These are phyloP conservation scores for Sebastes cheni DNA, from an alignment of 2,797 vertebrate genomes.

Conservation along the genomic window DNA sequence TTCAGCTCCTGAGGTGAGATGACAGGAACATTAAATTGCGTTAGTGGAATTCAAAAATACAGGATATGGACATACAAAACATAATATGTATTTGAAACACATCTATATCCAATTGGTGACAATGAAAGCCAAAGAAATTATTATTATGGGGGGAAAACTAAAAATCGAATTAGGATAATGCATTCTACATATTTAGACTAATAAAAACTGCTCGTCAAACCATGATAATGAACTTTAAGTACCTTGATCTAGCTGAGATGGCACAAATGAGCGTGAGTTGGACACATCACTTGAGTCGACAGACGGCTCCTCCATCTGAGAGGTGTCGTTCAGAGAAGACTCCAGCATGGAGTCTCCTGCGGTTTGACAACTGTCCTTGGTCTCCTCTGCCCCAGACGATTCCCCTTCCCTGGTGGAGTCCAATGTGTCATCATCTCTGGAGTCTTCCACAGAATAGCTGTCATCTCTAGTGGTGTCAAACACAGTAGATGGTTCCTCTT, in stretches of 20 bases:
- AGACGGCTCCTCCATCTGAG: conserved; percentile 60
- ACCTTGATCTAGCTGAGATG: conserved; percentile 77
- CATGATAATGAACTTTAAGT: not conserved
- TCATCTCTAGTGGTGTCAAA: conserved; percentile 60
- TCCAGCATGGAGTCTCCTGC: conserved; percentile 59
- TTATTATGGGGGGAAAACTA: not conserved
- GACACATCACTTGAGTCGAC: conserved; percentile 54
- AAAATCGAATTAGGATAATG: not conserved
- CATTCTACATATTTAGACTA: not conserved
- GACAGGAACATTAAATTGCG: not conserved
- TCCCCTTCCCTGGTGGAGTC: conserved; percentile 59
- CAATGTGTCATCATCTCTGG: conserved; percentile 54
- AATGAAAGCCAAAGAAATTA: not conserved
- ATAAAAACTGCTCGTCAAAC: not conserved
- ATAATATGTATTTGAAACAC: not conserved
- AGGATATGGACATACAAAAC: not conserved
- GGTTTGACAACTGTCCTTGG: conserved; percentile 53
- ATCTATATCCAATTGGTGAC: not conserved
- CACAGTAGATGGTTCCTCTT: conserved; percentile 49
- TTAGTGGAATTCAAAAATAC: not conserved
- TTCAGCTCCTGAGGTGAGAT: conserved; percentile 56
- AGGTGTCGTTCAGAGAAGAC: conserved; percentile 65
- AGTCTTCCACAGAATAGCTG: conserved; percentile 51
- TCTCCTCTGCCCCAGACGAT: conserved; percentile 58
- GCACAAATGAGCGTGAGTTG: conserved; percentile 31